A percentile compares a stretch with the other conserved stretches of the same genome.
These are phyloP conservation scores for Apodemia hepburni DNA, from an alignment of 2,888 invertebrate genomes.

Conservation along the genomic window DNA sequence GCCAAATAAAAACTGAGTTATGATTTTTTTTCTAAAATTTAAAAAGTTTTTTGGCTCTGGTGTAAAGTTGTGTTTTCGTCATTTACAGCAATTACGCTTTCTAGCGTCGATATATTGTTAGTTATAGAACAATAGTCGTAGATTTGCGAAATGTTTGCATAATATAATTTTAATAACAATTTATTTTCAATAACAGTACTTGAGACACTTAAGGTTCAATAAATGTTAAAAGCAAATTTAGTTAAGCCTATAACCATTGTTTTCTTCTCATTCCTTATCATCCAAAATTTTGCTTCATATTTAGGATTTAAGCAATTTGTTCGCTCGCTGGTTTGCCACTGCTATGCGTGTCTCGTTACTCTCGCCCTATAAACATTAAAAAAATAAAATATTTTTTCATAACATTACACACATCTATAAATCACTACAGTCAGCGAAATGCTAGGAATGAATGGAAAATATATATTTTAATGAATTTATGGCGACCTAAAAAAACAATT, in stretches of 20 bases:
- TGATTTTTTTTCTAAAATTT: too few relatives aligned
- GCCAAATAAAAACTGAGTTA: too few relatives aligned
- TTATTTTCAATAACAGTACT: background rate
- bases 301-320: constrained; percentile 90
- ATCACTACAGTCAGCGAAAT: background rate
- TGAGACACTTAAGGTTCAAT: background rate
- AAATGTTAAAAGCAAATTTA: background rate
- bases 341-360: constrained; percentile 94
- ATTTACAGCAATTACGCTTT: too few relatives aligned
- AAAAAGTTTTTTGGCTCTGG: too few relatives aligned
- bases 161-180: constrained; percentile 11
- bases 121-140: too few relatives aligned
- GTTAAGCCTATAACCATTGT: background rate
- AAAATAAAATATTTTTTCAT: constrained; percentile 22
- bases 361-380: constrained; percentile 80
- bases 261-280: constrained; percentile 15
- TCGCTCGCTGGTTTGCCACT: constrained; percentile 94
- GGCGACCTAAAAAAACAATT: constrained; percentile 2
- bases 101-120: too few relatives aligned
- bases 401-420: background rate
- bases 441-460: background rate
- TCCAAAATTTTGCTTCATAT: constrained; percentile 25
- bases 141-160: background rate
- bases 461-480: background rate
- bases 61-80: too few relatives aligned